Conservation (phyloP, 1,140 invertebrate species). For the Drosophila mojavensis region DNA sequence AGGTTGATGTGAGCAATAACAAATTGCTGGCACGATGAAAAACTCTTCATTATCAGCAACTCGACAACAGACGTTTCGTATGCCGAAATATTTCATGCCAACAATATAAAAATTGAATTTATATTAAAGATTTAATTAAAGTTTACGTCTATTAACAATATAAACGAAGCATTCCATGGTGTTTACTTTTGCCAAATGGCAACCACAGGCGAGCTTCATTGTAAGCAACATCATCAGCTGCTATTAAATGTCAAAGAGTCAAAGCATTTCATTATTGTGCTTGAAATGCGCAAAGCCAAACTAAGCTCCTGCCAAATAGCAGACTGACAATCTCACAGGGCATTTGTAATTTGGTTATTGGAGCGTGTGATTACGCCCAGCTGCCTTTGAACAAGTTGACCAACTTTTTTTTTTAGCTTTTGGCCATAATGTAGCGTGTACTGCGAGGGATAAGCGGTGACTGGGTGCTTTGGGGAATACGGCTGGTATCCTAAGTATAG, state of each 20-base stretch:
- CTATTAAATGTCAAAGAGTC: slow-evolving; percentile 64
- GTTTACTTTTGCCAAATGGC: background rate
- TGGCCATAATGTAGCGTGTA: slow-evolving; percentile 1
- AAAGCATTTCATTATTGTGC: slow-evolving; percentile 42
- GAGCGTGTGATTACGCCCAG: slow-evolving; percentile 57
- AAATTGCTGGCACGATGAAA: slow-evolving; percentile 8
- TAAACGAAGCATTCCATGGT: too few species aligned
- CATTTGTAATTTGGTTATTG: slow-evolving; percentile 60
- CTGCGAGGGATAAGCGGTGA: too few species aligned
- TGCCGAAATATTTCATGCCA: too few species aligned
- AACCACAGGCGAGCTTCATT: slow-evolving; percentile 1
- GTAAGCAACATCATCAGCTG: slow-evolving; percentile 18
- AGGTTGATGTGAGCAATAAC: slow-evolving; percentile 39
- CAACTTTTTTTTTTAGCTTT: slow-evolving; percentile 31
- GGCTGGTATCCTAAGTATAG: too few species aligned
- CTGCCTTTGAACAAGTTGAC: slow-evolving; percentile 20
- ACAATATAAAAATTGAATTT: too few species aligned
- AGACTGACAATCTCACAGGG: slow-evolving; percentile 9
- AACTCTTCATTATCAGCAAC: too few species aligned
- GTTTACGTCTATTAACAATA: too few species aligned
- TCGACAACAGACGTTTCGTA: too few species aligned
- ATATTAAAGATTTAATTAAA: too few species aligned
- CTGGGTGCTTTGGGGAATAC: background rate
- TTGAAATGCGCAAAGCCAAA: slow-evolving; percentile 21
- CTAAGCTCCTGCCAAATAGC: slow-evolving; percentile 1